A percentile compares a stretch with the other conserved stretches of the same genome.
These are phyloP conservation scores for Leguminivora glycinivorella DNA, from an alignment of 1,140 invertebrate species.

Conservation along the genomic window DNA sequence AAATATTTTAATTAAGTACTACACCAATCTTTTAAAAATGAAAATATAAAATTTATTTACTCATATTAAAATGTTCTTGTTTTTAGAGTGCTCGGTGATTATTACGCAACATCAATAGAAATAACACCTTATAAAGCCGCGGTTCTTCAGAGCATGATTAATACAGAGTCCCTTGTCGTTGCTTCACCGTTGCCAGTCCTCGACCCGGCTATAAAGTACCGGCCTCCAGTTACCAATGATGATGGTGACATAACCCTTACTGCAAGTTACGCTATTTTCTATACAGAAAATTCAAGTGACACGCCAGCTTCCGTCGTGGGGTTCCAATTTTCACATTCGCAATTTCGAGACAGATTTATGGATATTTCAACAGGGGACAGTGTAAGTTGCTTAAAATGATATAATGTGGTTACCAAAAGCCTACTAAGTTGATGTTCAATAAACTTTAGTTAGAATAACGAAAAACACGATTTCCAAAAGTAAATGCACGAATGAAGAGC, in stretches of 20 bases:
- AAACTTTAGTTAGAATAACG: too few species aligned
- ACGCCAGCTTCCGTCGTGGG: constrained; percentile 94
- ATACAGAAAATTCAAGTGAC: constrained; percentile 86
- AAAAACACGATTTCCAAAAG: not conserved
- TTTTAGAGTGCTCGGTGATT: constrained; percentile 87
- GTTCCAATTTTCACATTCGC: constrained; percentile 87
- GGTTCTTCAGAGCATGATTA: constrained; percentile 89
- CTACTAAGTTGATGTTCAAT: not conserved
- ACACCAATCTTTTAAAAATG: too few species aligned
- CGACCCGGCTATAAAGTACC: constrained; percentile 60
- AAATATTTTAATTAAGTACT: not conserved
- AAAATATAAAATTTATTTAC: too few species aligned
- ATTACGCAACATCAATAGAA: constrained; percentile 89
- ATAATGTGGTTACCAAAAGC: not conserved
- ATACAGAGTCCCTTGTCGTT: constrained; percentile 87
- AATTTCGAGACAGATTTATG: constrained; percentile 84
- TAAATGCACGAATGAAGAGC: not conserved
- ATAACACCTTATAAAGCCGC: constrained; percentile 96
- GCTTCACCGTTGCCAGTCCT: constrained; percentile 86
- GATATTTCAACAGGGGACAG: constrained; percentile 70
- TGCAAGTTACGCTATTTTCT: constrained; percentile 91
- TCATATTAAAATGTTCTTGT: not conserved
- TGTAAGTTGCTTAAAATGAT: constrained; percentile 31
- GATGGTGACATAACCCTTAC: constrained; percentile 84
- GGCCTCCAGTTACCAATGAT: constrained; percentile 52